phyloP scores from a whole-genome alignment of 2,888 invertebrate species.

The Ecdyonurus torrentis region DNA sequence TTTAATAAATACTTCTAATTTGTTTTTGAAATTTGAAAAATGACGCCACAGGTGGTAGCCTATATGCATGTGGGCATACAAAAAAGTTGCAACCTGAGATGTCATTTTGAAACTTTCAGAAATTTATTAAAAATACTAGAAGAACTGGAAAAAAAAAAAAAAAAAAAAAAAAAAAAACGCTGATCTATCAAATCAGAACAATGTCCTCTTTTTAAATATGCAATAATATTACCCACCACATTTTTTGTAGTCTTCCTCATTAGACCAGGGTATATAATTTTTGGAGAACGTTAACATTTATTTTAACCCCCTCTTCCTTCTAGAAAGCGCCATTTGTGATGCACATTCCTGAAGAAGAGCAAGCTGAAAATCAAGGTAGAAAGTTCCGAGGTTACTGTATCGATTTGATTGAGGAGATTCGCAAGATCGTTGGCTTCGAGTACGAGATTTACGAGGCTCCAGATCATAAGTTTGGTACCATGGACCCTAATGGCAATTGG shows the following conservation, averaged over 20 bases:
- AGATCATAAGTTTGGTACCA: conserved; percentile 72
- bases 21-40: no score
- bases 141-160: no score
- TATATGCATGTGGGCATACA: no score
- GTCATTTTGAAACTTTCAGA: no score
- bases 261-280: background rate
- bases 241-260: no score
- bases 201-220: no score
- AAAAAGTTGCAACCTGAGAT: no score
- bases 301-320: conserved; percentile 17
- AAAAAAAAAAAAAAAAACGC: background rate
- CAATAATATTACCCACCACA: no score
- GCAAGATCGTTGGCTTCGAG: conserved; percentile 68
- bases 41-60: no score
- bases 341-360: conserved; percentile 25
- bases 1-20: no score
- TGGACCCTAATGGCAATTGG: conserved; percentile 77
- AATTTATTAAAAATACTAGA: no score
- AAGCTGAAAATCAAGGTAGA: conserved; percentile 19
- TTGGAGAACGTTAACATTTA: background rate
- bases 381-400: conserved; percentile 70
- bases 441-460: conserved; percentile 70
- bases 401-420: conserved; percentile 78
- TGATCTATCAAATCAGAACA: no score
- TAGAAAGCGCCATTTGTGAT: conserved; percentile 75